Evolutionary conservation across 2,797 vertebrate genomes (phyloP), one percentile per base, ranked within the genome.

Genomic region (Xiphophorus birchmanni): DNA sequence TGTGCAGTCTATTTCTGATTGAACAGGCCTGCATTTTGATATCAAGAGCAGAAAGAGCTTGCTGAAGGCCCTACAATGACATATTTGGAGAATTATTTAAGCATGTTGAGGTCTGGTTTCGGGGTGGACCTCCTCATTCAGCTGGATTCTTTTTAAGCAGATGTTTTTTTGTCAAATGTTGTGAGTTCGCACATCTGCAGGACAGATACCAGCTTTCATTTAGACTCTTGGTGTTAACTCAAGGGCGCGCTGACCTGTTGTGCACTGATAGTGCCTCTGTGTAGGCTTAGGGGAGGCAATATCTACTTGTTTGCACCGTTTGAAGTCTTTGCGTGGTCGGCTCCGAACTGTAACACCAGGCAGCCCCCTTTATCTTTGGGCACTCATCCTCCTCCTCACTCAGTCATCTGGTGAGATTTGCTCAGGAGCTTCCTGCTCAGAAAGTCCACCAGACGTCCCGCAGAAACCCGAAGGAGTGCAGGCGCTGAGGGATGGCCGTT

Each of bases 261-360:
- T 76, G 58, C 69, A 67, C 77, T 79, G 82, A 84, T 75, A 47
- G 50, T 63, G 29, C n/a, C n/a, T 71, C 15, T 82, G 54, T 69
- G 56, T 77, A n/a, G 44, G 26, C 81, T 40, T 48, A 76, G 52
- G 72, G 80, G 80, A 78, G 58, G 74, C 90, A 84, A 88, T 90
- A 84, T 86, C 89, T 89, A 77, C 86, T 86, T 91, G 75, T 80
- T 77, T 80, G 56, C 76, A 65, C 84, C 75, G 74, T 93, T 93
- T 92, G 91, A 94, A 91, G 86, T 92, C 86, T 85, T 80, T 47
- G 54, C 76, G 74, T 44, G 76, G 80, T 87, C 72, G 35, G 60
- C 84, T 86, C 81, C 80, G 80, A 93, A 93, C 82, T 88, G 89
- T 86, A 79, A 90, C 91, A 93, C 93, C 84, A 92, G 89, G 91